These are phyloP conservation scores for Drosophila koepferae DNA, from an alignment of 2,888 invertebrate species.

Conservation along the genomic window DNA sequence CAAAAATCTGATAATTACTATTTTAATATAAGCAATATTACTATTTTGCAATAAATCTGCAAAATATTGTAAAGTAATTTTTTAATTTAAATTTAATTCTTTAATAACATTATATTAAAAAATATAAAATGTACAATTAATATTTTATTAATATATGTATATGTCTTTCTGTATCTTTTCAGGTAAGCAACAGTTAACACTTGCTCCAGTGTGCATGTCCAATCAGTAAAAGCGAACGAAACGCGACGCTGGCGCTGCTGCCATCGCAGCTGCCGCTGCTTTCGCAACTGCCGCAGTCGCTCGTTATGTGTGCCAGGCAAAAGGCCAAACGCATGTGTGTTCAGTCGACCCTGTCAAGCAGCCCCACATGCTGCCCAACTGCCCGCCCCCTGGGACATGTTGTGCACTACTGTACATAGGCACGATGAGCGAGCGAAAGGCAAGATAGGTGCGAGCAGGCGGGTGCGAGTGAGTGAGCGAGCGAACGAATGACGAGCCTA, in stretches of 20 bases:
- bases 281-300: conserved; percentile 27
- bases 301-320: conserved; percentile 76
- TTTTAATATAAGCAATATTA: no score
- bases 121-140: no score
- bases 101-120: no score
- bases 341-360: conserved; percentile 55
- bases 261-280: conserved; percentile 22
- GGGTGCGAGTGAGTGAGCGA: conserved; percentile 11
- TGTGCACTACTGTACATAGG: conserved; percentile 51
- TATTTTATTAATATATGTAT: background rate
- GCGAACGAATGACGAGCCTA: conserved; percentile 66
- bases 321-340: conserved; percentile 73
- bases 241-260: conserved; percentile 53
- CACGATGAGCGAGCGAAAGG: conserved; percentile 34
- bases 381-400: conserved; percentile 20
- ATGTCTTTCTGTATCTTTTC: background rate
- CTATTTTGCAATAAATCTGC: no score
- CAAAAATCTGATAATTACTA: no score
- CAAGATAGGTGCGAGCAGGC: conserved; percentile 20
- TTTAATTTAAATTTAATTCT: no score
- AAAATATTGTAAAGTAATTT: no score
- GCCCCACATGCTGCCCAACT: conserved; percentile 15
- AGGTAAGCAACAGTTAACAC: conserved; percentile 14
- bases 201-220: conserved; percentile 53
- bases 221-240: conserved; percentile 60